Base-by-base conservation (phyloP, 2,888 invertebrate genomes). In the Allygus modestus region DNA sequence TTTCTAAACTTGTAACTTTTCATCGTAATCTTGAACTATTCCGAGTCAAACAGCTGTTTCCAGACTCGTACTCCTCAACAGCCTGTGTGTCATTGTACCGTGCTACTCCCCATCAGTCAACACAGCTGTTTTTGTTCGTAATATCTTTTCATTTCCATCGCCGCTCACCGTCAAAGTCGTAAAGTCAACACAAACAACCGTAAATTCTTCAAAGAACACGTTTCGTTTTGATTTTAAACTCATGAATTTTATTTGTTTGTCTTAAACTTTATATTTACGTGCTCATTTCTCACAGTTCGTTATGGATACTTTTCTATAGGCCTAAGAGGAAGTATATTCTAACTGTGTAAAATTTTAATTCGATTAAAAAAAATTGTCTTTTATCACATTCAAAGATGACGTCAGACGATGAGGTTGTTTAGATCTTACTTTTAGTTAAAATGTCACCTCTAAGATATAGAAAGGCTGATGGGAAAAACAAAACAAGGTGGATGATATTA, bases 201-300 rank as follows among this genome's bases (percentile, higher is more conserved):
- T 65, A 65, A 65, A 65, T 65, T 65, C 65, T 65, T 65, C 65
- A 65, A 28, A 65, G 65, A 65, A 31, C 65, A 31, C 65, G 65
- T 12, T 58, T 65, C 7, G 58, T 23, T 58, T 23, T 58, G 1
- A 58, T 58, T 58, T 58, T 23, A 20, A 58, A 58, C 58, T 23
- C 58, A 2, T 23, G 15, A 23, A 58, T 58, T 26, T 23, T 5
- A 58, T 58, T 20, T 20, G 58, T 58, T 15, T 51, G 51, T 5
- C 51, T 37, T 37, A n/a, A n/a, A n/a, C 37, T 37, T 37, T 9
- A 37, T 7, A 9, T 37, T 4, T 7, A 7, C 37, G 37, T 37
- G 37, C 37, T n/a, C n/a, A n/a, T n/a, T n/a, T n/a, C n/a, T n/a
- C n/a, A n/a, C n/a, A n/a, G n/a, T n/a, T n/a, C n/a, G n/a, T n/a